These are phyloP conservation scores for Tiliqua scincoides DNA, from an alignment of 2,113 vertebrate genomes.

Conservation along the genomic window DNA sequence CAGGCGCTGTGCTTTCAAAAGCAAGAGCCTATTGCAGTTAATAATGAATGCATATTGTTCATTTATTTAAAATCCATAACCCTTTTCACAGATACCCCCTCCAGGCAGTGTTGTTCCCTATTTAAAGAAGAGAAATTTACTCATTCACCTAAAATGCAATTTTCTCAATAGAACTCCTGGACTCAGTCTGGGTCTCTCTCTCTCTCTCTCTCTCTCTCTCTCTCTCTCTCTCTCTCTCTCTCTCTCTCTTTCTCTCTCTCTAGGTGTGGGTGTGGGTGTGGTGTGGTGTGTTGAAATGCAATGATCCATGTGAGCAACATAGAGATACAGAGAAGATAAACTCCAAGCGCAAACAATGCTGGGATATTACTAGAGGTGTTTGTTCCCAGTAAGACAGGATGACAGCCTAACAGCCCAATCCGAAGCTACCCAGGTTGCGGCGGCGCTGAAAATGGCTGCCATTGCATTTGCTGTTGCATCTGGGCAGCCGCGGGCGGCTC, in stretches of 20 bases:
- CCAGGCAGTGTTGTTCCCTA: neutral
- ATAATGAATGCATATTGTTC: conserved; percentile 23
- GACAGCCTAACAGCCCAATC: no score
- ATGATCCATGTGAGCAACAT: neutral
- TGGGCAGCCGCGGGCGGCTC: no score
- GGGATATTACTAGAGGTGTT: neutral
- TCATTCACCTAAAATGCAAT: neutral
- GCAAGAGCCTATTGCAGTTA: neutral
- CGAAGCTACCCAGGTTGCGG: no score
- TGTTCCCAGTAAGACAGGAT: no score
- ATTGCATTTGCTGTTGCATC: no score
- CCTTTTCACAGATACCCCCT: neutral
- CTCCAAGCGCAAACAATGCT: neutral
- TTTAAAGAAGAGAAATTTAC: neutral
- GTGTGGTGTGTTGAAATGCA: neutral
- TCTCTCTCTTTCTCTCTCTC: no score
- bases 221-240: no score
- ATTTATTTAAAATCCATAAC: conserved; percentile 3
- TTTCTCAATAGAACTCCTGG: conserved; percentile 7
- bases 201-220: no score
- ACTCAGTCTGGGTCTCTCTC: no score
- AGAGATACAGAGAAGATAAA: neutral
- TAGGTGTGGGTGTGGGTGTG: no score
- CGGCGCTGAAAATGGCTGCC: no score
- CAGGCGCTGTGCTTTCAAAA: neutral